Percentiles rank a stretch among this genome's conserved stretches.
These are phyloP conservation scores for Solen grandis DNA, from an alignment of 1,140 invertebrate species.

Conservation along the genomic window DNA sequence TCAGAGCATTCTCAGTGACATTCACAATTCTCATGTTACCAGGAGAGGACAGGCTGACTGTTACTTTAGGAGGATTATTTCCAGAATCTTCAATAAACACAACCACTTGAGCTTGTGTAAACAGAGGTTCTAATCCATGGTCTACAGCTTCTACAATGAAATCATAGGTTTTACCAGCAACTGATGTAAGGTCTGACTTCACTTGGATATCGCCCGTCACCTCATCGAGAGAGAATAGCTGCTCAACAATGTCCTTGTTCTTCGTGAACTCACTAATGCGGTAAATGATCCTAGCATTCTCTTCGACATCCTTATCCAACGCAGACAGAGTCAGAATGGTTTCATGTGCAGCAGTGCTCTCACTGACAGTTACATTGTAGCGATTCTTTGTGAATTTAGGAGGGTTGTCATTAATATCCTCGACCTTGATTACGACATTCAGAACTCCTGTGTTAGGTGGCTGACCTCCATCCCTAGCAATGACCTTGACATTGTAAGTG, in stretches of 20 bases:
- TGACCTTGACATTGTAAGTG: conserved; percentile 67
- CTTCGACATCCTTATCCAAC: conserved; percentile 72
- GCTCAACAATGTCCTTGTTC: conserved; percentile 35
- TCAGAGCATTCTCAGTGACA: conserved; percentile 58
- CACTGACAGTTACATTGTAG: conserved; percentile 85
- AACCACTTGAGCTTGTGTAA: conserved; percentile 42
- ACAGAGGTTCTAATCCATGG: conserved; percentile 52
- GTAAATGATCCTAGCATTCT: conserved; percentile 67
- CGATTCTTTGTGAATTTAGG: conserved; percentile 65
- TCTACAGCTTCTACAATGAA: conserved; percentile 72
- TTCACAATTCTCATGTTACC: conserved; percentile 52
- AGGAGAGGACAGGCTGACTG: conserved; percentile 89
- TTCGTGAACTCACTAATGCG: conserved; percentile 45
- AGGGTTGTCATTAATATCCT: conserved; percentile 84
- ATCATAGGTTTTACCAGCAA: conserved; percentile 81
- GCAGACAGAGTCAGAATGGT: conserved; percentile 68
- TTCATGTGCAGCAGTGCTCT: conserved; percentile 80
- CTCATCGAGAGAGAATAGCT: conserved; percentile 25
- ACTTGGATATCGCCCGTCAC: conserved; percentile 71
- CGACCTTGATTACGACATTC: conserved; percentile 70
- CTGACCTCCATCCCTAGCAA: conserved; percentile 71
- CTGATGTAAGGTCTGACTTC: conserved; percentile 87
- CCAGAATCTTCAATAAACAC: conserved; percentile 87
- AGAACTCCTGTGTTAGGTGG: conserved; percentile 67
- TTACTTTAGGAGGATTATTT: conserved; percentile 90